Evolutionary conservation across 2,888 invertebrate species (phyloP).

Genomic region (Meiosimyza platycephala): DNA sequence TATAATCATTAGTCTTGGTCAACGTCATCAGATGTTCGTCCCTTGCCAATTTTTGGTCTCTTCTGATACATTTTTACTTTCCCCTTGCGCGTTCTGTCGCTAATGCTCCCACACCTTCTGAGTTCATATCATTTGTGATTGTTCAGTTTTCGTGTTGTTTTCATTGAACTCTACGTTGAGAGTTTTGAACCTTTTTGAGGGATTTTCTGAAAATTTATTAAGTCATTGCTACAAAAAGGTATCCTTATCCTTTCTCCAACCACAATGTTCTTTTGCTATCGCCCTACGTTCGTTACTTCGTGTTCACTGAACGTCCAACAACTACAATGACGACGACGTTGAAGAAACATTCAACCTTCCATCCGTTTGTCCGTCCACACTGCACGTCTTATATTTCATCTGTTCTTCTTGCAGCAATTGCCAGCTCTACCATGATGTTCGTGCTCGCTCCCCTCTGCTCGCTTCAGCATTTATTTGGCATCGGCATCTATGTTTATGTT

Average conservation of each 20-base stretch:
- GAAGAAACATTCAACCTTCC: constrained; percentile 4
- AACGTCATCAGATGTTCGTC: constrained; percentile 20
- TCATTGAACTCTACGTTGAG: neutral
- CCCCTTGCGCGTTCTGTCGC: neutral
- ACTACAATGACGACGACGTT: too few species aligned
- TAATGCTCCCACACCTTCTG: too few species aligned
- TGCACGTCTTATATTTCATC: constrained; percentile 18
- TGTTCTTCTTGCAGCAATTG: too few species aligned
- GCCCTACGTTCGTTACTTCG: too few species aligned
- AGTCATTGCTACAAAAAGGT: constrained; percentile 17
- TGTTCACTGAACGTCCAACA: too few species aligned
- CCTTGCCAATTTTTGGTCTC: constrained; percentile 31
- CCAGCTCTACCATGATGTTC: too few species aligned
- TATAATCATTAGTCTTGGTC: constrained; percentile 27
- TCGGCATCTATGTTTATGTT: constrained; percentile 7
- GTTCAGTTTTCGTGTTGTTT: too few species aligned
- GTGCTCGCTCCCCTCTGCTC: too few species aligned
- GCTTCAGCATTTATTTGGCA: too few species aligned
- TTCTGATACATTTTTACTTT: constrained; percentile 26
- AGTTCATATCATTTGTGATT: too few species aligned
- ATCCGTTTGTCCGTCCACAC: neutral
- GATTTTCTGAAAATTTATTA: constrained; percentile 38
- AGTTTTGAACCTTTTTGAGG: constrained; percentile 34
- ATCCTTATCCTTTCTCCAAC: constrained; percentile 10
- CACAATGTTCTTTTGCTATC: neutral